Conservation (phyloP, 2,888 invertebrate species). For the Hypomecis atomaria region DNA sequence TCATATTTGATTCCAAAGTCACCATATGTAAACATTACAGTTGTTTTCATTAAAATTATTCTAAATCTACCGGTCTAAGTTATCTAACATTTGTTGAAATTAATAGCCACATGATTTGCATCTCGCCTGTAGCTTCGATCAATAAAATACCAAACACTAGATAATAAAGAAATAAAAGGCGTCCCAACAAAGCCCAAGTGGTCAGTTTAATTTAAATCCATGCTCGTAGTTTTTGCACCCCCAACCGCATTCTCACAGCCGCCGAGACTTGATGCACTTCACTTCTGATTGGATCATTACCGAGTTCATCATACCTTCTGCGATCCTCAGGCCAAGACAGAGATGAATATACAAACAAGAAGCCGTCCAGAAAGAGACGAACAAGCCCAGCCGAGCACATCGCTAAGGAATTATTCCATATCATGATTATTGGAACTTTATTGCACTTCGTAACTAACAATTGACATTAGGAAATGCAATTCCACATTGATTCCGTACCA, state of each 20-base stretch:
- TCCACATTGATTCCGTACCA: conserved; percentile 83
- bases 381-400: conserved; percentile 66
- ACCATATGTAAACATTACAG: no score
- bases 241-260: conserved; percentile 84
- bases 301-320: conserved; percentile 84
- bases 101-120: neutral
- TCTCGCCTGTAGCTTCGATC: neutral
- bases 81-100: no score
- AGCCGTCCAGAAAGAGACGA: conserved; percentile 54
- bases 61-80: no score
- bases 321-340: conserved; percentile 76
- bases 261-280: conserved; percentile 82
- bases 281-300: conserved; percentile 85
- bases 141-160: conserved; percentile 28
- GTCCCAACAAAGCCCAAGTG: conserved; percentile 72
- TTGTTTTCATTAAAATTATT: no score
- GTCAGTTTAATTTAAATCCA: conserved; percentile 82
- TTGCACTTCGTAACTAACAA: conserved; percentile 85
- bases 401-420: conserved; percentile 77
- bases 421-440: conserved; percentile 85
- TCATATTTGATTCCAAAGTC: no score
- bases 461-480: conserved; percentile 85
- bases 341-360: conserved; percentile 55
- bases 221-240: conserved; percentile 83
- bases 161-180: conserved; percentile 34